Evolutionary conservation across 2,113 vertebrate species (phyloP), one percentile per base, ranked within the genome.

Genomic region (Sebastes fasciatus): DNA sequence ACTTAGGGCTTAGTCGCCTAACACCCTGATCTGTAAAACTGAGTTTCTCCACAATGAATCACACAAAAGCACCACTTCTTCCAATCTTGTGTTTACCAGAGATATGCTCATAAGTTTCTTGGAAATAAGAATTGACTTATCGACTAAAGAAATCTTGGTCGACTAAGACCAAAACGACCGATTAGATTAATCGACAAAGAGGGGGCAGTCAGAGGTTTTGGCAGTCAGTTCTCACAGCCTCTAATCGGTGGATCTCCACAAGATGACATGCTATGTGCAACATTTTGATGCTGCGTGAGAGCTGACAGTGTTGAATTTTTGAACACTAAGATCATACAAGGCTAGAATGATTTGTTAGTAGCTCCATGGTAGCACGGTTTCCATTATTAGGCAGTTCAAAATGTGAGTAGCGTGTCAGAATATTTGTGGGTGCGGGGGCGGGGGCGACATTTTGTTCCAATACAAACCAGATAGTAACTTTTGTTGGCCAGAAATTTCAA

Each of bases 331-430:
- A 23, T 85, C 51, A 65, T 62, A 74, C 49, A 21, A 58, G 8
- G 55, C 23, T 58, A 6, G 43, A 51, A 49, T 12, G 40, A 77
- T 48, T 57, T 58, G 71, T 26, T 52, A 60, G 73, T 19, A 71
- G 64, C 46, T 40, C 8, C 1, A 6, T 43, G 6, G 4, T n/a
- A 43, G 54, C 48, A 40, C 71, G 11, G 26, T 61, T 83, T 65
- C 69, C 49, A 74, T 82, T 75, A 69, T 79, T 52, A 66, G 17
- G 51, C 65, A 23, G 63, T 70, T 65, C 61, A 65, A 79, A 65
- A 79, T 79, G 74, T 82, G 21, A 82, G 70, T 74, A 54, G 71
- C 26, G 42, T 80, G 81, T 87, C 48, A 73, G 76, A 75, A 54
- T 60, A 69, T 79, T 43, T 13, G n/a, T 8, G 12, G 40, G 6